Evolutionary conservation across 2,797 vertebrate species (phyloP).

Genomic region (Pangasius larnaudii): DNA sequence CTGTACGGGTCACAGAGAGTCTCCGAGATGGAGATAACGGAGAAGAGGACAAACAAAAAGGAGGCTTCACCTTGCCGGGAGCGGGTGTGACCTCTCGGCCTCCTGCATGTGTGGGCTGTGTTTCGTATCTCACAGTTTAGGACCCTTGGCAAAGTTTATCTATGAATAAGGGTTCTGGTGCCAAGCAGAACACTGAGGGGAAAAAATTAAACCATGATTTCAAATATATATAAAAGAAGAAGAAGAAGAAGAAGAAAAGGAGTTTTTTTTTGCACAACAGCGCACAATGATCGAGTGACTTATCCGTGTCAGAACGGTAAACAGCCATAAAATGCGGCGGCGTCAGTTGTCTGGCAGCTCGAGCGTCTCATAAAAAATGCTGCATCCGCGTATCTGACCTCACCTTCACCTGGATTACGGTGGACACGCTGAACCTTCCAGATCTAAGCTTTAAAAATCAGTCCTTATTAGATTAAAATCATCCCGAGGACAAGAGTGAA

Average conservation of each 20-base stretch:
- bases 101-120: neutral
- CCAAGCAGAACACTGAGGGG: neutral
- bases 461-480: neutral
- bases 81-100: neutral
- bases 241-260: no score
- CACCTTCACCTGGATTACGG: neutral
- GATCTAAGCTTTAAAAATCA: neutral
- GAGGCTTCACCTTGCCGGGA: neutral
- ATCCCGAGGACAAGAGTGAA: neutral
- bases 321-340: constrained; percentile 35
- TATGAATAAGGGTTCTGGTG: neutral
- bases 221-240: neutral
- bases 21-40: constrained; percentile 20
- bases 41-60: constrained; percentile 6
- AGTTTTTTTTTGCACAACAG: neutral
- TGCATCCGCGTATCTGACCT: neutral
- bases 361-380: constrained; percentile 28
- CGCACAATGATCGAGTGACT: neutral
- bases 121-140: neutral
- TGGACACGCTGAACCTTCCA: neutral
- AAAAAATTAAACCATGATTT: neutral
- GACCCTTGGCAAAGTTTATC: neutral
- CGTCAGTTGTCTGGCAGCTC: constrained; percentile 12
- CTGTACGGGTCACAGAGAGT: constrained; percentile 29
- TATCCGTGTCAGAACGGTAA: constrained; percentile 19